Evolutionary conservation across 2,888 invertebrate genomes (phyloP), one percentile per base, ranked within the genome.

Genomic region (Temnothorax rugatulus): DNA sequence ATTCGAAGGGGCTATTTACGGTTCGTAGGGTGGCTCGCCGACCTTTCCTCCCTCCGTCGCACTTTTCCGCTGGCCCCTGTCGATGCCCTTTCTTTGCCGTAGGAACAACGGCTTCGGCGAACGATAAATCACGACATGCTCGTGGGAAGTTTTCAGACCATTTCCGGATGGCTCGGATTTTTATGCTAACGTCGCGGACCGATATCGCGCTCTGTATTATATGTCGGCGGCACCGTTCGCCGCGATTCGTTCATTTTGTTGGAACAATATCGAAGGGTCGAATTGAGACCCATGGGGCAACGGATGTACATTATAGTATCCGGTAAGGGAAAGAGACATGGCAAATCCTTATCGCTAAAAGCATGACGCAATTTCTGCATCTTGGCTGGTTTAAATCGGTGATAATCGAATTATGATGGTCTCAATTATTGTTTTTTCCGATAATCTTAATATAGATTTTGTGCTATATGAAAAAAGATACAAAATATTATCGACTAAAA

Each of bases 1-100:
- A 90, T 90, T 88, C 91, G 91, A 90, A 92, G 92, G 88, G 91
- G 86, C 92, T 93, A 93, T 93, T 93, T 92, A 93, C 89, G 92
- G 89, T 86, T 84, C 75, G 82, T 88, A 85, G 83, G 84, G 87
- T 68, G 71, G 83, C 79, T 41, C 52, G 3, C 59, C 71, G 57
- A 81, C 79, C 38, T 77, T 84, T 79, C 77, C 44, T 44, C 63
- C 68, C 69, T 59, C 64, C 74, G 57, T 63, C 73, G 59, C 25
- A 44, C 47, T 29, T 25, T 41, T n/a, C 59, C 59, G n/a, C 63
- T 38, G 69, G 50, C 50, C 84, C 83, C 83, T 85, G 82, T 85
- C 83, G 84, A 47, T 68, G 76, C 75, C 54, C 84, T 82, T 87
- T 76, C 68, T 38, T 71, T 59, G 74, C 34, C 59, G 47, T 38